phyloP scores from a whole-genome alignment of 2,797 vertebrate species.

The Ispidina picta region DNA sequence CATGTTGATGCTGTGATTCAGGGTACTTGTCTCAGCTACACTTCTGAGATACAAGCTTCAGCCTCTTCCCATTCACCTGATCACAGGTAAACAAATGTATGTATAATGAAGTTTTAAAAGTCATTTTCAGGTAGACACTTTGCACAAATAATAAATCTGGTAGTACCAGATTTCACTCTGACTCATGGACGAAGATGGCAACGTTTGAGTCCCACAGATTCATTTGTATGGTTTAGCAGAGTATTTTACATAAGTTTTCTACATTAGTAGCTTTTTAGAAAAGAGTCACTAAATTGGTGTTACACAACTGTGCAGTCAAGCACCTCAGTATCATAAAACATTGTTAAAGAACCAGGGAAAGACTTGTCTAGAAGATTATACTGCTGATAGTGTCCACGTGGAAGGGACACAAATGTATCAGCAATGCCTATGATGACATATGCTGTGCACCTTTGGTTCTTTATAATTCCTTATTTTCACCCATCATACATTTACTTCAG shows the following conservation, averaged over 20 bases:
- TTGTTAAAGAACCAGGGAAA: background rate
- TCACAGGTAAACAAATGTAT: constrained; percentile 63
- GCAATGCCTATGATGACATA: background rate
- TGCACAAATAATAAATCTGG: constrained; percentile 51
- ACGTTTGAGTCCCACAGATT: constrained; percentile 46
- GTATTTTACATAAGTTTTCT: constrained; percentile 44
- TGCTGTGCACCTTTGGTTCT: background rate
- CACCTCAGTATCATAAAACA: background rate
- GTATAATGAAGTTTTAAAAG: constrained; percentile 42
- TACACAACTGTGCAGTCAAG: background rate
- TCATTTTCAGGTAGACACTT: constrained; percentile 53
- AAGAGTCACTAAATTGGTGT: constrained; percentile 21
- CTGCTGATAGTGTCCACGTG: background rate
- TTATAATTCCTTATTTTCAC: background rate
- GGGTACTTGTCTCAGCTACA: background rate
- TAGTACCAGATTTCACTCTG: constrained; percentile 57
- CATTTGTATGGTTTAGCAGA: constrained; percentile 46
- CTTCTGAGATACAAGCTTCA: background rate
- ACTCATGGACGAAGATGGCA: constrained; percentile 47
- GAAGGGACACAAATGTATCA: background rate
- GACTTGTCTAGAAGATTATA: constrained; percentile 8
- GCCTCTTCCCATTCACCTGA: constrained; percentile 21
- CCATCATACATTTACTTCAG: background rate
- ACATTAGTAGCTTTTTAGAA: background rate
- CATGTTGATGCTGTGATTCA: background rate